Evolutionary conservation across 2,888 invertebrate species (phyloP).

Genomic region (Tanaodytes sp.): DNA sequence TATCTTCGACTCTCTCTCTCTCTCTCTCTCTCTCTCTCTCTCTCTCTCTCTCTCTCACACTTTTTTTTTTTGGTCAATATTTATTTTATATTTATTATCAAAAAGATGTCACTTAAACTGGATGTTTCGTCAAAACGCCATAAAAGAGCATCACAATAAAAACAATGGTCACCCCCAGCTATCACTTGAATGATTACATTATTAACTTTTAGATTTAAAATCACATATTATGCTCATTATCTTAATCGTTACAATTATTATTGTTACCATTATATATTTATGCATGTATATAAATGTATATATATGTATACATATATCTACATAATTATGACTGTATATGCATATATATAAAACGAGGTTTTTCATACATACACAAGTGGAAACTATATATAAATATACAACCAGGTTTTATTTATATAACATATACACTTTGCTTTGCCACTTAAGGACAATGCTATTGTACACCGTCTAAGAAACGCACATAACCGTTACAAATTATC

Average conservation of each 20-base stretch:
- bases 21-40: too few species aligned
- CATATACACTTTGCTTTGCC: conserved; percentile 24
- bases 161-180: conserved; percentile 36
- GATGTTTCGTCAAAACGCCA: conserved; percentile 27
- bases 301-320: conserved; percentile 1
- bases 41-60: too few species aligned
- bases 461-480: conserved; percentile 54
- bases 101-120: conserved; percentile 44
- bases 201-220: conserved; percentile 41
- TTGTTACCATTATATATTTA: conserved; percentile 27
- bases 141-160: conserved; percentile 47
- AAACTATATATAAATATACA: neutral
- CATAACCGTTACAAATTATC: conserved; percentile 51
- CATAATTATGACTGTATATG: neutral
- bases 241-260: conserved; percentile 41
- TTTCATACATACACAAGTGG: neutral
- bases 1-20: too few species aligned
- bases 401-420: conserved; percentile 11
- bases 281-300: conserved; percentile 5
- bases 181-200: conserved; percentile 40
- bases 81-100: conserved; percentile 42
- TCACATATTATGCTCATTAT: conserved; percentile 49
- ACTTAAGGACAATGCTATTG: conserved; percentile 55
- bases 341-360: neutral
- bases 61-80: neutral